phyloP scores from a whole-genome alignment of 2,888 invertebrate genomes.

The Calameuta idolon region DNA sequence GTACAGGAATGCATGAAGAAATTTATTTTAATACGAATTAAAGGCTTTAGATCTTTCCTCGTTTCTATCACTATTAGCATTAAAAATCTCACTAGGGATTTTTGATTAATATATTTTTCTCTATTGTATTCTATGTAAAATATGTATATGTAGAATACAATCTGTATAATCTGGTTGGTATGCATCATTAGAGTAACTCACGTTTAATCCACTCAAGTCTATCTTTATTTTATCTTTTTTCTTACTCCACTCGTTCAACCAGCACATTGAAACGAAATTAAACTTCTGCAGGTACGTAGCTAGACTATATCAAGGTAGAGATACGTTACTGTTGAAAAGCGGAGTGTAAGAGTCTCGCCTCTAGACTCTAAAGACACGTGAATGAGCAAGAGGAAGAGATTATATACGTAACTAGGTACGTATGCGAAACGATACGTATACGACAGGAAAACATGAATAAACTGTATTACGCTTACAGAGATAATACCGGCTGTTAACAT shows the following conservation, averaged over 20 bases:
- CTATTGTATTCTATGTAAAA: background rate
- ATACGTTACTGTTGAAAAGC: background rate
- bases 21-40: no score
- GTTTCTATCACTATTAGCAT: no score
- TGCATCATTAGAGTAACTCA: background rate
- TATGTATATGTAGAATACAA: background rate
- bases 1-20: no score
- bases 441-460: conserved; percentile 37
- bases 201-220: background rate
- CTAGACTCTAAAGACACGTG: conserved; percentile 18
- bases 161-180: background rate
- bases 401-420: background rate
- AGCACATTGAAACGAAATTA: background rate
- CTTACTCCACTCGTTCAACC: background rate
- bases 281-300: background rate
- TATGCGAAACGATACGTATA: conserved; percentile 1
- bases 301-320: background rate
- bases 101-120: background rate
- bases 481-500: conserved; percentile 33
- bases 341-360: background rate
- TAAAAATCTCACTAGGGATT: background rate
- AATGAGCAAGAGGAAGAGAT: conserved; percentile 17
- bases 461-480: conserved; percentile 34
- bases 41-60: no score
- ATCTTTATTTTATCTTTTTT: background rate